Evolutionary conservation across 92 coral and sea anemone genomes (phyloP).

Genomic region (Bergia sp.): DNA sequence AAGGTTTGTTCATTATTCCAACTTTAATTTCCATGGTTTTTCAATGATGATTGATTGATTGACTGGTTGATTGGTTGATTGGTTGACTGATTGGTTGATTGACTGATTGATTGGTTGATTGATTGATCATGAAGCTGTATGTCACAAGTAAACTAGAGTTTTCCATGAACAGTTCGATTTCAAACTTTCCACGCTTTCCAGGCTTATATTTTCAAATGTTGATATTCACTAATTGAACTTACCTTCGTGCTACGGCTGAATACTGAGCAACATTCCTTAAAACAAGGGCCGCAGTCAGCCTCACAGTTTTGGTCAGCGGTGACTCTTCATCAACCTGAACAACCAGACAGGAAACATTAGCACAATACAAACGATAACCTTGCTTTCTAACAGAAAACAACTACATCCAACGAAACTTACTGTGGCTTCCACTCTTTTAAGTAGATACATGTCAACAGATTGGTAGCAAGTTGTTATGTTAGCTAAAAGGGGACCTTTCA

Average conservation of each 20-base stretch:
- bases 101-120: too few relatives aligned
- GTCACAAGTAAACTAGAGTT: background rate
- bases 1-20: too few relatives aligned
- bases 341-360: background rate
- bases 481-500: too few relatives aligned
- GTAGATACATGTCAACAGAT: background rate
- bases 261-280: conserved; percentile 94
- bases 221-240: background rate
- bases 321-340: conserved; percentile 91
- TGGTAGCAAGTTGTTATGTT: background rate
- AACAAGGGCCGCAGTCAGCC: conserved; percentile 93
- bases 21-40: too few relatives aligned
- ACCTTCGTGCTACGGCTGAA: conserved; percentile 97
- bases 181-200: background rate
- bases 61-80: too few relatives aligned
- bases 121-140: background rate
- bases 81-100: too few relatives aligned
- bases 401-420: background rate
- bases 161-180: background rate
- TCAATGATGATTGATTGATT: too few relatives aligned
- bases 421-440: background rate
- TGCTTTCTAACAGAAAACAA: background rate
- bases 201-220: too few relatives aligned
- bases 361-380: background rate
- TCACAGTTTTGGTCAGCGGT: conserved; percentile 93